Evolutionary conservation across 2,888 invertebrate species (phyloP), one percentile per base, ranked within the genome.

Genomic region (Sesamia inferens): DNA sequence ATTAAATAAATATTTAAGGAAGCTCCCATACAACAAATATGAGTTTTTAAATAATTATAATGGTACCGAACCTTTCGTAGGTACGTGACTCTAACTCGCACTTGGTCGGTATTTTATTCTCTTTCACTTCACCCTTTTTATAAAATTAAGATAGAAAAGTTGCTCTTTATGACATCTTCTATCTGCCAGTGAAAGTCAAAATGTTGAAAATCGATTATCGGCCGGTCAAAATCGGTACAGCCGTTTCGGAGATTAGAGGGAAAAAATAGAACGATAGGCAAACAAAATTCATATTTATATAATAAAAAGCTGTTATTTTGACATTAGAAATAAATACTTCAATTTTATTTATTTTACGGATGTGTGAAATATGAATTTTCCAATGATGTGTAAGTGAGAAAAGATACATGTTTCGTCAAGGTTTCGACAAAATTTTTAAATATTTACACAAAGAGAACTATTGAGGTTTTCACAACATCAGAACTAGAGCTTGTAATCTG

Each of bases 391-490:
- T 31, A 11, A 62, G 42, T 67, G 82, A 85, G 76, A 76, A 85
- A 84, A 83, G 76, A 71, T 79, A 11, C 19, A 57, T 54, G 24
- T 58, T 59, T 68, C 66, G 44, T 62, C 83, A 84, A 79, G 78
- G 76, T 73, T 80, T 78, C 72, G 70, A 47, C 44, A 14, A 57
- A 75, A 69, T 73, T 79, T 76, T 79, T 84, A 91, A 93, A 93
- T 89, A 90, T 92, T 92, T 92, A 88, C 81, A 62, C 75, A 75
- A 83, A 72, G 78, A 62, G 61, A 73, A 67, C 42, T 66, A 57
- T 70, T 57, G 71, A 68, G 71, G 77, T 86, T 82, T 86, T 85
- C 83, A 85, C 81, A 88, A 88, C 86, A 85, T 77, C 84, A 81
- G 81, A 86, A 85, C 81, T 88, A 79, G 85, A 87, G 76, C 80